Base-by-base conservation (phyloP, 2,888 invertebrate genomes). In the Oxytorus armatus region DNA sequence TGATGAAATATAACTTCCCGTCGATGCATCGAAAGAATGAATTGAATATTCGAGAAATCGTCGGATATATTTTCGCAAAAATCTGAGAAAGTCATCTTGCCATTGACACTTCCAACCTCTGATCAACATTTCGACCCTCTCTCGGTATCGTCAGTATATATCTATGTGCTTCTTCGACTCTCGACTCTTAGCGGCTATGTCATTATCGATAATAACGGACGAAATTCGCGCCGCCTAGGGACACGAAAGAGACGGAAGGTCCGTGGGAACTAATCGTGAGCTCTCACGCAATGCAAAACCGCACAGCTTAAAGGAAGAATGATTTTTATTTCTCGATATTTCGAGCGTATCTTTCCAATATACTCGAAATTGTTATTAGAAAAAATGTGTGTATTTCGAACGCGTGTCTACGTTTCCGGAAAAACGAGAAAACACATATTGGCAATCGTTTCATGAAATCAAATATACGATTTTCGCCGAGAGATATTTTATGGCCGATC, bases 121-220 rank as follows among this genome's bases (percentile, higher is more conserved):
- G 39, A 21, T 33, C 1, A 61, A 69, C 61, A 53, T 10, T 51
- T 10, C 33, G 14, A 11, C 39, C 16, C 42, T 36, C 57, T 65
- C 25, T 29, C n/a, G 39, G 25, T 55, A 29, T 39, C 16, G 23
- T 4, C 36, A 10, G 10, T 33, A 23, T n/a, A 21, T 44, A 78
- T 18, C 51, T 59, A 51, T 44, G 23, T 21, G 59, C 14, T 59
- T n/a, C 51, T 66, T 33, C 33, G 44, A 18, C 25, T 29, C 18
- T 23, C 25, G 57, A 39, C 33, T 65, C 66, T 51, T 49, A 21
- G 2, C 59, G 36, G 66, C 72, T 57, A 36, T 63, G 57, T 77
- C 72, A 77, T 77, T 77, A 77, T 77, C 57, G 21, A 59, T 77
- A 77, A 77, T 77, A 72, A 65, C 77, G 63, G 49, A 42, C 72